phyloP scores from a whole-genome alignment of 2,797 vertebrate species.

The Allenopithecus nigroviridis region DNA sequence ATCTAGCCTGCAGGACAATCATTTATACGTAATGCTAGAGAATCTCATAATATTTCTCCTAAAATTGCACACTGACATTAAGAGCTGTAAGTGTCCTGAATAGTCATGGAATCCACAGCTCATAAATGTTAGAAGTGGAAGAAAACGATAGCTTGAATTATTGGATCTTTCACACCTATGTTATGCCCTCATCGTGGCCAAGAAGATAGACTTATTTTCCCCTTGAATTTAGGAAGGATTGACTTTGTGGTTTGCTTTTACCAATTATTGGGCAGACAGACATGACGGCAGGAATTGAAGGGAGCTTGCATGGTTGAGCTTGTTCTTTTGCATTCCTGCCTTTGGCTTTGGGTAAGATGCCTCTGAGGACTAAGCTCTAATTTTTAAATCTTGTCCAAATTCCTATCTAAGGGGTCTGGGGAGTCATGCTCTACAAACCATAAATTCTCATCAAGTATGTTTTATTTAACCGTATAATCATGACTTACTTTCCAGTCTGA shows the following conservation, averaged over 20 bases:
- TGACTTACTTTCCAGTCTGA: neutral
- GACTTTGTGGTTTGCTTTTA: neutral
- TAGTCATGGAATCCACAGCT: neutral
- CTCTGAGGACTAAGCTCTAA: neutral
- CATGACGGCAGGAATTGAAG: neutral
- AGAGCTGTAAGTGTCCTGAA: neutral
- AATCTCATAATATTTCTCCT: neutral
- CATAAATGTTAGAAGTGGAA: neutral
- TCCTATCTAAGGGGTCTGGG: neutral
- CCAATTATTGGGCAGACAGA: neutral
- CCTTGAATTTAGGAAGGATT: neutral
- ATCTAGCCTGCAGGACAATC: neutral
- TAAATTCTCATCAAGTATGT: neutral
- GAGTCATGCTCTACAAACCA: neutral
- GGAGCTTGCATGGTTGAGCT: neutral
- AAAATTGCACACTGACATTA: neutral
- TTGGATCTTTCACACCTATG: neutral
- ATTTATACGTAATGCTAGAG: neutral
- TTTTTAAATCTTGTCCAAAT: neutral
- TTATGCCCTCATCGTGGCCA: neutral
- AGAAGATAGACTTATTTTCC: neutral
- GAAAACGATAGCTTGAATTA: neutral
- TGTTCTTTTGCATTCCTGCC: neutral
- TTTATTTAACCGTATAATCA: neutral
- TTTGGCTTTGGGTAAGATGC: neutral